A percentile compares a stretch with the other conserved stretches of the same genome.
Conservation (phyloP, 2,797 vertebrate genomes). For the Lithobates pipiens region DNA sequence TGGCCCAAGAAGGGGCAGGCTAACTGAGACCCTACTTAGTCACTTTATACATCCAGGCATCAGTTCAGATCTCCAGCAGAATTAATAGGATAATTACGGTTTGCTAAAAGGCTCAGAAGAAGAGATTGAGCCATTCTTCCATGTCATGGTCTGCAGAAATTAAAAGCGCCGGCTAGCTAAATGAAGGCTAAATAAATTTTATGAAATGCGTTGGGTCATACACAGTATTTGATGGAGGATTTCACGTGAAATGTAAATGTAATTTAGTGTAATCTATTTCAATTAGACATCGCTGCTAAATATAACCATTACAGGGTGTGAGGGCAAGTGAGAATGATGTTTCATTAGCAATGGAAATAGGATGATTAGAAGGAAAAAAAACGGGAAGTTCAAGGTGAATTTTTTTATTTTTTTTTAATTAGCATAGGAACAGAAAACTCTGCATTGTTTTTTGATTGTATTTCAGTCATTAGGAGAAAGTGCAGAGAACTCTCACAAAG, state of each 20-base stretch:
- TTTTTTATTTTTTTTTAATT: neutral
- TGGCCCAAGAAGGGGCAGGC: neutral
- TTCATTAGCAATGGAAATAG: constrained; percentile 31
- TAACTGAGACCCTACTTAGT: neutral
- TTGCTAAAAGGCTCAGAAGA: constrained; percentile 26
- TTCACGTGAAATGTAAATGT: constrained; percentile 47
- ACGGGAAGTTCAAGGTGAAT: constrained; percentile 32
- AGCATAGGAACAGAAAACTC: neutral
- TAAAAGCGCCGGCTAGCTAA: constrained; percentile 42
- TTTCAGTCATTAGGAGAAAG: neutral
- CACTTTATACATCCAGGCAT: neutral
- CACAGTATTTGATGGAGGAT: constrained; percentile 22
- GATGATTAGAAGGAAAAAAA: constrained; percentile 18
- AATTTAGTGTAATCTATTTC: constrained; percentile 47
- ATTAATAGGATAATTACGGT: constrained; percentile 51
- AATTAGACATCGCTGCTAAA: constrained; percentile 38
- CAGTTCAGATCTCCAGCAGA: constrained; percentile 6
- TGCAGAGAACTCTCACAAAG: neutral
- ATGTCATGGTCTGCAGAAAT: constrained; percentile 48
- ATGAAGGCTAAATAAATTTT: constrained; percentile 57
- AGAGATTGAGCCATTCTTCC: constrained; percentile 48
- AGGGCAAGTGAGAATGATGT: constrained; percentile 30
- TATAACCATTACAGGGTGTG: constrained; percentile 1
- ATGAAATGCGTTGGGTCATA: constrained; percentile 27
- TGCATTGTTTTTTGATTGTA: neutral